Conservation (phyloP, 2,888 invertebrate species). For the Apodemia zela region DNA sequence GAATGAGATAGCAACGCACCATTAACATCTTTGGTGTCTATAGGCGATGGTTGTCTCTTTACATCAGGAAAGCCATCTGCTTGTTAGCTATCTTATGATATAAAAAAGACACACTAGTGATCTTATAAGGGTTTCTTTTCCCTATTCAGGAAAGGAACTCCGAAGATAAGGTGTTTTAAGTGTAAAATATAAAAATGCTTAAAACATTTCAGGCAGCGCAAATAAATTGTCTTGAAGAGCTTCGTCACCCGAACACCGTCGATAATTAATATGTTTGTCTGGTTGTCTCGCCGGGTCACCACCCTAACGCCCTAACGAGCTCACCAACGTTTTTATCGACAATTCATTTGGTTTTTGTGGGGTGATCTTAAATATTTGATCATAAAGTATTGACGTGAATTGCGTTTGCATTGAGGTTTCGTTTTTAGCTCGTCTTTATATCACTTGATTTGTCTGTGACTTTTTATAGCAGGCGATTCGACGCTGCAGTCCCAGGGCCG, state of each 20-base stretch:
- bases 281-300: constrained; percentile 12
- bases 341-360: constrained; percentile 1
- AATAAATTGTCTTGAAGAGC: constrained; percentile 1
- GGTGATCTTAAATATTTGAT: neutral
- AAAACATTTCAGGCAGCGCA: neutral
- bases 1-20: too few species aligned
- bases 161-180: too few species aligned
- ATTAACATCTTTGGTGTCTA: too few species aligned
- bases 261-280: constrained; percentile 21
- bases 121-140: too few species aligned
- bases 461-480: neutral
- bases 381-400: neutral
- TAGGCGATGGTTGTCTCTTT: too few species aligned
- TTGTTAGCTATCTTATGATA: too few species aligned
- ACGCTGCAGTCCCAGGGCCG: too few species aligned
- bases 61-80: too few species aligned
- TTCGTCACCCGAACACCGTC: constrained; percentile 15
- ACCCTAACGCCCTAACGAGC: constrained; percentile 2
- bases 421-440: neutral
- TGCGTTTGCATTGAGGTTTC: neutral
- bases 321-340: constrained; percentile 5
- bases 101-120: too few species aligned
- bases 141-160: too few species aligned
- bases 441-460: neutral
- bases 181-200: too few species aligned